phyloP scores from a whole-genome alignment of 1,140 invertebrate species.

The Drosophila arizonae region DNA sequence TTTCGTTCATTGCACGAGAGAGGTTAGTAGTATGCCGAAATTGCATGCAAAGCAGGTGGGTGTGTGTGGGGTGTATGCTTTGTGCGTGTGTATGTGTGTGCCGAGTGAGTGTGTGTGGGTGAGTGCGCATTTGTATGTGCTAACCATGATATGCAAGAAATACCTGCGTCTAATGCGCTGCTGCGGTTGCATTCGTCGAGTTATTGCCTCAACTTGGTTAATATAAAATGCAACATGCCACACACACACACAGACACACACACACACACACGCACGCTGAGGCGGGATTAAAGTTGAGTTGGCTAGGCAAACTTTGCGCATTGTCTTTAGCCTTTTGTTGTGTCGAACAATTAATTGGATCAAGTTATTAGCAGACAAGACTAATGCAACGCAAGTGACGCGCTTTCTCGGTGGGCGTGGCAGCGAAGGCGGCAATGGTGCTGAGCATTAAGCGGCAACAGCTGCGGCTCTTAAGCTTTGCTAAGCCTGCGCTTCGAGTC shows the following conservation, averaged over 20 bases:
- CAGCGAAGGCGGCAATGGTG: too few species aligned
- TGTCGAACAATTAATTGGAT: conserved; percentile 62
- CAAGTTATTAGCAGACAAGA: conserved; percentile 59
- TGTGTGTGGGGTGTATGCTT: conserved; percentile 5
- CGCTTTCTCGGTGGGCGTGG: neutral
- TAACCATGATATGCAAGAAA: conserved; percentile 52
- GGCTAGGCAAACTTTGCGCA: conserved; percentile 28
- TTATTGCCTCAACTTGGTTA: conserved; percentile 17
- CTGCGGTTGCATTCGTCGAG: conserved; percentile 16
- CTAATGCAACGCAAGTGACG: conserved; percentile 22
- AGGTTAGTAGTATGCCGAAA: neutral
- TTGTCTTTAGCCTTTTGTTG: conserved; percentile 7
- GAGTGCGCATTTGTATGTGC: conserved; percentile 47
- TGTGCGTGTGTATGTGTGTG: conserved; percentile 38
- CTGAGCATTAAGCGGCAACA: neutral
- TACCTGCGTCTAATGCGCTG: conserved; percentile 40
- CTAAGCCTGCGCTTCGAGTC: neutral
- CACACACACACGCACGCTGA: conserved; percentile 1
- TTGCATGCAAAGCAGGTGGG: neutral
- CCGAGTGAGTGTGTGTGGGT: conserved; percentile 17
- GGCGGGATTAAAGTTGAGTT: conserved; percentile 10
- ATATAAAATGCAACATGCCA: conserved; percentile 15
- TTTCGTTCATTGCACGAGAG: neutral
- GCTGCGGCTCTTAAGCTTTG: conserved; percentile 2
- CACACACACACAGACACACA: neutral